A percentile compares a stretch with the other conserved stretches of the same genome.
Evolutionary conservation across 2,888 invertebrate species (phyloP).

Genomic region (Lasioglossum vierecki): DNA sequence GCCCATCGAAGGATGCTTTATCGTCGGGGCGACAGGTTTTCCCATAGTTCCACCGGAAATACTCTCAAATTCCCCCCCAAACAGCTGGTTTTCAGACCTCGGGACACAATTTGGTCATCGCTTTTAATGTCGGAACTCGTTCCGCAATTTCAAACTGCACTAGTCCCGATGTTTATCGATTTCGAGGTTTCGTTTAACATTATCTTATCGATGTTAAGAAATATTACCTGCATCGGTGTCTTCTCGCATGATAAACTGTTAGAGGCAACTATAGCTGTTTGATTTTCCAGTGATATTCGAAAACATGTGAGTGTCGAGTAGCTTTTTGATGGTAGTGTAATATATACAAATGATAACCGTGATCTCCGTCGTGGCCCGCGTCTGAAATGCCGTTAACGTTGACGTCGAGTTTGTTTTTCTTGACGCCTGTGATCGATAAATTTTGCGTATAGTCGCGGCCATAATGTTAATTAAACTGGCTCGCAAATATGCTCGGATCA

Average conservation of each 20-base stretch:
- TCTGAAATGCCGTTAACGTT: slow-evolving; percentile 40
- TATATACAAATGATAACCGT: slow-evolving; percentile 53
- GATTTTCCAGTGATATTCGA: not conserved
- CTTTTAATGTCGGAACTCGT: not conserved
- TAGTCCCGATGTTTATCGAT: not conserved
- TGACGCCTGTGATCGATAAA: slow-evolving; percentile 46
- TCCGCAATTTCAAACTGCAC: not conserved
- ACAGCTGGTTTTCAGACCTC: not conserved
- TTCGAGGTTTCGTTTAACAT: not conserved
- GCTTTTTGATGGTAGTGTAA: not conserved
- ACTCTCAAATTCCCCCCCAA: not conserved
- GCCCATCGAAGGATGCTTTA: not conserved
- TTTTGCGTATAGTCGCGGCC: slow-evolving; percentile 40
- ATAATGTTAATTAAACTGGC: slow-evolving; percentile 48
- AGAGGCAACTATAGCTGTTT: not conserved
- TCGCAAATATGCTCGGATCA: slow-evolving; percentile 11
- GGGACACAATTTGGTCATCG: not conserved
- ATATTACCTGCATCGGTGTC: not conserved
- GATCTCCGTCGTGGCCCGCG: slow-evolving; percentile 38
- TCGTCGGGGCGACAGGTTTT: not conserved
- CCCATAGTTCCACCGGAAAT: not conserved
- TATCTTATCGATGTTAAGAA: not conserved
- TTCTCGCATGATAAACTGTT: not conserved
- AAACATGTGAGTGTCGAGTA: not conserved
- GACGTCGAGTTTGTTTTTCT: slow-evolving; percentile 48